Percentiles rank a stretch among this genome's conserved stretches.
phyloP scores from a whole-genome alignment of 2,888 invertebrate genomes.

The Masnerella sp. region DNA sequence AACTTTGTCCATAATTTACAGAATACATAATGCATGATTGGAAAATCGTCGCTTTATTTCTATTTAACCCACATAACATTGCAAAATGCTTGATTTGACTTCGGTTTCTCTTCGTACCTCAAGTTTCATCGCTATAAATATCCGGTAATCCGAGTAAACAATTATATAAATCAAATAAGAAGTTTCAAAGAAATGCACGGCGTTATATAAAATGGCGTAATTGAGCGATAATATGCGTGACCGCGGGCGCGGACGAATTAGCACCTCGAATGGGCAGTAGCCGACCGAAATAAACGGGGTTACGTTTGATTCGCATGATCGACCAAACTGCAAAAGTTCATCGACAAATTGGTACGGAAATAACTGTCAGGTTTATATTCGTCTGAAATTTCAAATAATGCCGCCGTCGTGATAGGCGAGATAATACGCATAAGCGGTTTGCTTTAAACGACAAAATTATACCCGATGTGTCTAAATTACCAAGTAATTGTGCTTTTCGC shows the following conservation, averaged over 20 bases:
- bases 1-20: too few relatives aligned
- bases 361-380: slow-evolving; percentile 39
- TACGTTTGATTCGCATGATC: slow-evolving; percentile 4
- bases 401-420: not conserved
- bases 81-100: too few relatives aligned
- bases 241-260: slow-evolving; percentile 10
- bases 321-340: slow-evolving; percentile 22
- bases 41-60: too few relatives aligned
- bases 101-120: too few relatives aligned
- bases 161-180: too few relatives aligned
- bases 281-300: slow-evolving; percentile 16
- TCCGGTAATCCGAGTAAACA: too few relatives aligned
- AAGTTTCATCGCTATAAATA: not conserved
- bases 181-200: slow-evolving; percentile 1
- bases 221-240: slow-evolving; percentile 2
- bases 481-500: slow-evolving; percentile 44
- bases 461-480: slow-evolving; percentile 18
- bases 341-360: slow-evolving; percentile 36
- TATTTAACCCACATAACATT: too few relatives aligned
- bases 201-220: slow-evolving; percentile 5
- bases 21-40: too few relatives aligned
- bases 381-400: slow-evolving; percentile 27
- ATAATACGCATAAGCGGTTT: slow-evolving; percentile 25
- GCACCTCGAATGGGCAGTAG: not conserved
- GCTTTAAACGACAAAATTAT: slow-evolving; percentile 37